phyloP scores from a whole-genome alignment of 2,113 vertebrate genomes.

The Coturnix japonica region DNA sequence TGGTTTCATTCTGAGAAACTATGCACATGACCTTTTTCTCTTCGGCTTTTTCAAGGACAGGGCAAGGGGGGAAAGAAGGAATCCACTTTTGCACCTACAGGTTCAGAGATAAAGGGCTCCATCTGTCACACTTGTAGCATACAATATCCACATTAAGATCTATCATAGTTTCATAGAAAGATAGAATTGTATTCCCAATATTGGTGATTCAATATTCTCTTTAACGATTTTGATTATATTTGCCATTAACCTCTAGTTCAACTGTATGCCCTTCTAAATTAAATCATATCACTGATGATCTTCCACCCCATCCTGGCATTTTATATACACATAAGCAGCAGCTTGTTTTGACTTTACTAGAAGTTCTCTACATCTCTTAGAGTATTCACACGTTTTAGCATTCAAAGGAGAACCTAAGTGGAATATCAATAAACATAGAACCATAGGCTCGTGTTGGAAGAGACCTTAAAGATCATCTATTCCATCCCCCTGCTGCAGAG shows the following conservation, averaged over 20 bases:
- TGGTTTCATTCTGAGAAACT: neutral
- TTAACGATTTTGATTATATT: neutral
- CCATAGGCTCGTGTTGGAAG: neutral
- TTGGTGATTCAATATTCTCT: neutral
- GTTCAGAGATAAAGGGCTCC: neutral
- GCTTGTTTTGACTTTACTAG: neutral
- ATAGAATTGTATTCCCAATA: neutral
- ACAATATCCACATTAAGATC: neutral
- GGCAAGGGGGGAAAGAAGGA: neutral
- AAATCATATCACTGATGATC: neutral
- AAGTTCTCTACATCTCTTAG: neutral
- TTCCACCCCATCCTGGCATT: neutral
- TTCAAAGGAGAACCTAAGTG: neutral
- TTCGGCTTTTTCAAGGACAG: neutral
- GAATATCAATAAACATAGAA: neutral
- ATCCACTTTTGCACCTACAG: neutral
- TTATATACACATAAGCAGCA: neutral
- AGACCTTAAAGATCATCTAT: neutral
- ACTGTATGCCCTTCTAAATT: neutral
- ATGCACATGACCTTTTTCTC: neutral
- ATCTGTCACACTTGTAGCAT: neutral
- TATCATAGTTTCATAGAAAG: neutral
- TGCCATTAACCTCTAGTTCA: neutral
- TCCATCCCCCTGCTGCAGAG: neutral
- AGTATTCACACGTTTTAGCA: neutral